Conservation (phyloP, 2,888 invertebrate genomes). For the Meghimatium bilineatum region DNA sequence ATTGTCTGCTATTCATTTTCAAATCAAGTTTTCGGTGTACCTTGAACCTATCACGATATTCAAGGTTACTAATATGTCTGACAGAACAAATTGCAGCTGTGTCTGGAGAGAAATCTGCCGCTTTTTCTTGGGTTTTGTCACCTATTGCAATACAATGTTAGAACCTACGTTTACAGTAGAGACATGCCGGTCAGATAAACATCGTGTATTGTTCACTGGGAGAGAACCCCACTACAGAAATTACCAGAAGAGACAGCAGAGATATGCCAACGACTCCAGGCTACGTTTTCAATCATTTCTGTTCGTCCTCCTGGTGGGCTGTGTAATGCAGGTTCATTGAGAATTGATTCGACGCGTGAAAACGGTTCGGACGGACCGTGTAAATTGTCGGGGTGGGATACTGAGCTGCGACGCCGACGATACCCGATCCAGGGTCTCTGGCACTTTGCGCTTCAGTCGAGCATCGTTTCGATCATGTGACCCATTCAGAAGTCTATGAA, state of each 20-base stretch:
- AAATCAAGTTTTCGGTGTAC: no score
- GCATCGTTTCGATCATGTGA: conserved; percentile 31
- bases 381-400: conserved; percentile 34
- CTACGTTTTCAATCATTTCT: conserved; percentile 20
- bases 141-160: background rate
- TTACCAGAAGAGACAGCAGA: background rate
- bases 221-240: background rate
- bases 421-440: conserved; percentile 12
- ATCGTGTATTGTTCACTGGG: background rate
- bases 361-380: conserved; percentile 34
- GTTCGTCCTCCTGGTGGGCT: conserved; percentile 15
- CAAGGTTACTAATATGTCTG: background rate
- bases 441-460: conserved; percentile 22
- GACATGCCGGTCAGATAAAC: conserved; percentile 4
- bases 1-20: no score
- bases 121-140: background rate
- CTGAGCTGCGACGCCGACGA: conserved; percentile 14
- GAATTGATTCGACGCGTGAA: conserved; percentile 42
- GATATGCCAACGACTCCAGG: conserved; percentile 1
- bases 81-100: background rate
- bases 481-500: conserved; percentile 36
- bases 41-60: no score
- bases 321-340: conserved; percentile 30
- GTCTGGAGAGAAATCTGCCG: background rate
- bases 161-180: conserved; percentile 23